phyloP scores from a whole-genome alignment of 1,140 invertebrate genomes.

The Drosophila miranda region DNA sequence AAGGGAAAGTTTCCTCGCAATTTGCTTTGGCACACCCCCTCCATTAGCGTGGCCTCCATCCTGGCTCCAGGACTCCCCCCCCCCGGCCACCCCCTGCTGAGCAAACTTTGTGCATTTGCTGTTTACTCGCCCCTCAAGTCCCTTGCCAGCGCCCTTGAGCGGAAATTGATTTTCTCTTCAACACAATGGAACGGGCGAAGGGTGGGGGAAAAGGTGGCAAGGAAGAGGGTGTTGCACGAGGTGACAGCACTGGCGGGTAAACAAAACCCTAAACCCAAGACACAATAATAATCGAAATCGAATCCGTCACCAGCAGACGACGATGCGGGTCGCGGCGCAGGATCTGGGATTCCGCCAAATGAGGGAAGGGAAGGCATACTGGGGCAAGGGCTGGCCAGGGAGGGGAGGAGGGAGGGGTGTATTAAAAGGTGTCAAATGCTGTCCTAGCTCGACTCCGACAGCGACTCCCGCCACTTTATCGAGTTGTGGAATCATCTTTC shows the following conservation, averaged over 20 bases:
- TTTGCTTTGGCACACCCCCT: slow-evolving; percentile 44
- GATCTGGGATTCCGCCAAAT: slow-evolving; percentile 2
- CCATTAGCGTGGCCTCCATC: neutral
- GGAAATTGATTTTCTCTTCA: slow-evolving; percentile 70
- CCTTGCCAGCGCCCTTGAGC: slow-evolving; percentile 36
- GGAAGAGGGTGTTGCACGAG: neutral
- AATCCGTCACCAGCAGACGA: slow-evolving; percentile 69
- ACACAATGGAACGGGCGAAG: neutral
- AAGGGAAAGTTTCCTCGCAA: slow-evolving; percentile 70
- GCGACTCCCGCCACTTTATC: too few relatives aligned
- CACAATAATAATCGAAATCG: slow-evolving; percentile 78
- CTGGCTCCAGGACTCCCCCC: neutral
- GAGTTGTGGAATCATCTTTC: slow-evolving; percentile 13
- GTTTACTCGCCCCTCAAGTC: slow-evolving; percentile 60
- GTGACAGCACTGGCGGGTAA: slow-evolving; percentile 48
- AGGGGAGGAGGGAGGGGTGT: neutral
- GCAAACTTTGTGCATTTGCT: slow-evolving; percentile 70
- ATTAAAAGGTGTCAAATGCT: slow-evolving; percentile 69
- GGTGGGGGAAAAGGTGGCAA: neutral
- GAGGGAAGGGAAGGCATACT: neutral
- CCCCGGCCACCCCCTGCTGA: slow-evolving; percentile 28
- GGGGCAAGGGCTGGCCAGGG: neutral
- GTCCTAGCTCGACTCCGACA: neutral
- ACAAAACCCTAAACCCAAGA: slow-evolving; percentile 61
- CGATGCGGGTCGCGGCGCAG: slow-evolving; percentile 30